Conservation (phyloP, 2,797 vertebrate genomes). For the Callimico goeldii region DNA sequence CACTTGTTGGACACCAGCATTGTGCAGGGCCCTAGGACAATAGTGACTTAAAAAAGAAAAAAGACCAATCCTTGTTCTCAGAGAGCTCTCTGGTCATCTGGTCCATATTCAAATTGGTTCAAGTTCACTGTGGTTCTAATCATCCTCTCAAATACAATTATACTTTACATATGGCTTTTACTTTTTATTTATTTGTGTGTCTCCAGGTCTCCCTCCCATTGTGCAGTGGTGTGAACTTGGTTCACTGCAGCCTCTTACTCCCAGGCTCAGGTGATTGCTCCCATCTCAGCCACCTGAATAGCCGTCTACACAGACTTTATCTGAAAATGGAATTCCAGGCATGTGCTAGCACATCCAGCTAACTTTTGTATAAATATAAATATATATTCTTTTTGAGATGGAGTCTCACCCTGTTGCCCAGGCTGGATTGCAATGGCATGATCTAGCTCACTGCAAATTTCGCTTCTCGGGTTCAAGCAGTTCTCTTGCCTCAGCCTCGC, state of each 20-base stretch:
- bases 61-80: neutral
- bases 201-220: neutral
- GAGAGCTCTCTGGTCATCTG: neutral
- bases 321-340: conserved; percentile 23
- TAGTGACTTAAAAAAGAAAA: neutral
- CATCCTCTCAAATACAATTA: conserved; percentile 52
- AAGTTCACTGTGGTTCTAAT: conserved; percentile 41
- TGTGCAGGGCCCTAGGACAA: neutral
- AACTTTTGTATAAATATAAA: too few species aligned
- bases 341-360: too few species aligned
- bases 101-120: neutral
- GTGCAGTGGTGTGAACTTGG: too few species aligned
- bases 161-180: conserved; percentile 25
- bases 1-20: neutral
- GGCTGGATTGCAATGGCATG: too few species aligned
- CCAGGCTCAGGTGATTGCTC: neutral
- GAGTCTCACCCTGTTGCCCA: too few species aligned
- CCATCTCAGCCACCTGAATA: neutral
- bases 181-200: neutral
- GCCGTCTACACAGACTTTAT: neutral
- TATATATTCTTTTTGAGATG: too few species aligned
- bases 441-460: too few species aligned
- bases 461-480: too few species aligned
- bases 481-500: too few species aligned
- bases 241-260: neutral